Percentiles rank a stretch among this genome's conserved stretches.
These are phyloP conservation scores for Esox lucius DNA, from an alignment of 2,797 vertebrate species.

Conservation along the genomic window DNA sequence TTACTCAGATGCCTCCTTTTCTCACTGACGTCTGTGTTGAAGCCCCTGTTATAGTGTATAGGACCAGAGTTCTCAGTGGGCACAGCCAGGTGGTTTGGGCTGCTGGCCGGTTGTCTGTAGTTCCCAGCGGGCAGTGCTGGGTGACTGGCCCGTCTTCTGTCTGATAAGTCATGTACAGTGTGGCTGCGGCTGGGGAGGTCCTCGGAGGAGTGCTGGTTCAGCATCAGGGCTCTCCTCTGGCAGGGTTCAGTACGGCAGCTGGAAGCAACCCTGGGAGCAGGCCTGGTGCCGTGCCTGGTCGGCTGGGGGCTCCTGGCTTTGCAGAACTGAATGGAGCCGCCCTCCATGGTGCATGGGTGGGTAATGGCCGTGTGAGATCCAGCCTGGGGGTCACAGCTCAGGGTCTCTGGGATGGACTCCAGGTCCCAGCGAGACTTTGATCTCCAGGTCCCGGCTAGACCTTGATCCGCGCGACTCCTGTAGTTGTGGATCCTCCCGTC, in stretches of 20 bases:
- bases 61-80: background rate
- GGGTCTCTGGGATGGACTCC: constrained; percentile 73
- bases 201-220: constrained; percentile 50
- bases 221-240: constrained; percentile 67
- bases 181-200: constrained; percentile 59
- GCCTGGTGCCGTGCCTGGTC: constrained; percentile 45
- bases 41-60: background rate
- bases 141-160: constrained; percentile 64
- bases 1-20: background rate
- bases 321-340: constrained; percentile 68
- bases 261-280: constrained; percentile 14
- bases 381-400: constrained; percentile 41
- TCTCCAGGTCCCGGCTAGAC: constrained; percentile 39
- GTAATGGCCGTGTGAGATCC: background rate
- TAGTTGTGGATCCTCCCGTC: constrained; percentile 44
- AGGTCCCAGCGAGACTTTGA: constrained; percentile 70
- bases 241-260: constrained; percentile 70
- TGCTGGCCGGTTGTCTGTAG: constrained; percentile 27
- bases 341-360: constrained; percentile 9
- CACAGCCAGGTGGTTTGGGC: constrained; percentile 2
- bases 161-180: constrained; percentile 62
- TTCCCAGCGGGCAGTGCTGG: constrained; percentile 26
- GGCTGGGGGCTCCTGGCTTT: constrained; percentile 66
- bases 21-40: background rate
- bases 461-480: constrained; percentile 39